Base-by-base conservation (phyloP, 2,888 invertebrate species). In the Graphium colonna region DNA sequence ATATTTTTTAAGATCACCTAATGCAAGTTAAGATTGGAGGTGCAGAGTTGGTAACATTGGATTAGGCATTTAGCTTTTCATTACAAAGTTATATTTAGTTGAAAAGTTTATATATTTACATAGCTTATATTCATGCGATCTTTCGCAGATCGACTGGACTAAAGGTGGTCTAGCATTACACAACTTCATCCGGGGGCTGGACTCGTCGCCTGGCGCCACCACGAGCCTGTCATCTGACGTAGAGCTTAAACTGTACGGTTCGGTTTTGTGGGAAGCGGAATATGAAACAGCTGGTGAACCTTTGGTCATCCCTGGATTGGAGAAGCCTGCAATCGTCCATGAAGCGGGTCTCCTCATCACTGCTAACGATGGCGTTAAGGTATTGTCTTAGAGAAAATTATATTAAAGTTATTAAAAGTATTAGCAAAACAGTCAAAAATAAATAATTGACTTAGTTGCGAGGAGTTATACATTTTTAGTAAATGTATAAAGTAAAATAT, bases 141-240 rank as follows among this genome's bases (percentile, higher is more conserved):
- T 1, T 13, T 17, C 17, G n/a, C 65, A 93, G 92, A 91, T 96
- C 51, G 92, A 95, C 69, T 94, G 95, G 89, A 87, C 90, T 0
- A 93, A 94, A 77, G 79, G 93, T 0, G 96, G 94, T 0, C 69
- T 90, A 31, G 91, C 92, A n/a, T 86, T 98, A 3, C 98, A 98
- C 87, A 96, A 98, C 79, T 98, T 98, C 74, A 95, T 99, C 61
- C 91, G 98, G 15, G 98, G 96, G 0, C 90, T 98, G 69, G 98
- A 98, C 77, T 98, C 97, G 1, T 96, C 97, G 0, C 98, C 98
- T 0, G 98, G 98, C 0, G 98, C 98, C 0, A 94, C 96, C 81
- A 92, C 94, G 0, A 77, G 75, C 17, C 69, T 67, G 16, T 77
- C 75, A 1, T 60, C 70, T 1, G 71, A 71, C n/a, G 57, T 85